Percentiles rank a stretch among this genome's conserved stretches.
Evolutionary conservation across 2,113 vertebrate genomes (phyloP).

Genomic region (Ia io): DNA sequence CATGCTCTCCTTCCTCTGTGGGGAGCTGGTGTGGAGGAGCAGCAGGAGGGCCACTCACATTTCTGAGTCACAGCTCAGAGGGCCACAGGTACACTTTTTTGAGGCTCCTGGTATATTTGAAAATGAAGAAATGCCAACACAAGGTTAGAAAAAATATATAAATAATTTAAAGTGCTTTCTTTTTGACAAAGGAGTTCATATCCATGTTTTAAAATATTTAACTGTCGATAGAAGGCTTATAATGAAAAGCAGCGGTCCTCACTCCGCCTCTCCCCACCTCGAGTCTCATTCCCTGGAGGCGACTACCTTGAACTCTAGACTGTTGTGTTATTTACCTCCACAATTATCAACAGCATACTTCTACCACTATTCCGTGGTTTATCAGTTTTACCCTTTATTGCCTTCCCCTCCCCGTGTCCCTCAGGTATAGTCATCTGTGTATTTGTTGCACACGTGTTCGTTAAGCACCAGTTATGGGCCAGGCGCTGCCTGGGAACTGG

Average conservation of each 20-base stretch:
- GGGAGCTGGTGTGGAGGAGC: neutral
- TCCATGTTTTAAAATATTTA: conserved; percentile 42
- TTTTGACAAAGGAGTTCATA: conserved; percentile 43
- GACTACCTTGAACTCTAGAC: neutral
- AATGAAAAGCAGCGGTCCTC: neutral
- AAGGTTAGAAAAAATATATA: conserved; percentile 14
- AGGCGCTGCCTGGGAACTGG: neutral
- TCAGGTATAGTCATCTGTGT: neutral
- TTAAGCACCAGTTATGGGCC: neutral
- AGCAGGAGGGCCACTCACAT: neutral
- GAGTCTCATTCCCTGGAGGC: neutral
- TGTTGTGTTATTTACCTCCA: neutral
- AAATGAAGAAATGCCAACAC: conserved; percentile 33
- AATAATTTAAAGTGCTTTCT: conserved; percentile 29
- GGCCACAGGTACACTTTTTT: neutral
- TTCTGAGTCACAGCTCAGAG: neutral
- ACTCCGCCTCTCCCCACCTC: neutral
- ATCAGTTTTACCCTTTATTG: neutral
- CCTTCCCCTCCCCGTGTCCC: neutral
- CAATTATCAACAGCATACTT: neutral
- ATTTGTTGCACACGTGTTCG: neutral
- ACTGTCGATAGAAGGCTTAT: neutral
- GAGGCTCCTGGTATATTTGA: neutral
- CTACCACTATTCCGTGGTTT: neutral
- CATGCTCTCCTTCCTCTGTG: neutral